Base-by-base conservation (phyloP, 2,113 vertebrate species). In the Laticauda colubrina region DNA sequence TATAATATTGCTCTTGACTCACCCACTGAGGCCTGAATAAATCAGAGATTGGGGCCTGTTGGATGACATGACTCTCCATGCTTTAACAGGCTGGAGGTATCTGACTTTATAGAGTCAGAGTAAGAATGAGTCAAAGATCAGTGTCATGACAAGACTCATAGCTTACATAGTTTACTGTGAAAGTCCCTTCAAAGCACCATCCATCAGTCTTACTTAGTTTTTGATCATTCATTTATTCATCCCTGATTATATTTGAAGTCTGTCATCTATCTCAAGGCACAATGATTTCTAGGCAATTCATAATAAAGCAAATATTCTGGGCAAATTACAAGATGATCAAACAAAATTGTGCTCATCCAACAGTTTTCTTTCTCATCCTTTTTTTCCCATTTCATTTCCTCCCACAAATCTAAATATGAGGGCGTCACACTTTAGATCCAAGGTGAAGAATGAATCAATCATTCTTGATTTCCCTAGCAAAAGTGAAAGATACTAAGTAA, bases 81-180 rank as follows among this genome's bases (percentile, higher is more conserved):
- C 43, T 34, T 87, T 87, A n/a, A 45, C 23, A 56, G 55, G 45
- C 45, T 61, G 43, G 55, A 55, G 1, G 18, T 86, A 59, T 89
- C 45, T 93, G 88, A 18, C 24, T 93, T 92, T 92, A 89, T 55
- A 89, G n/a, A 81, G 43, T 89, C 57, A 61, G 64, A 45, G 39
- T 9, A 85, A 54, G 10, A 29, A 89, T 89, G 92, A 93, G 39
- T 89, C 56, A n/a, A 29, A 85, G 23, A 51, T 87, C 26, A 11
- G n/a, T 87, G 87, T 85, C 64, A 85, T 56, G 5, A 9, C 56
- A 57, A 57, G 39, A 56, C 20, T 85, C 29, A 85, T 54, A 59
- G 48, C 48, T 69, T 81, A 9, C 3, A 51, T 34, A 69, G 64
- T 69, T 69, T 34, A 69, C 29, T 34, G 43, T 56, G 75, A 86